Evolutionary conservation across 1,140 invertebrate genomes (phyloP), one percentile per base, ranked within the genome.

Genomic region (Zaprionus camerounensis): DNA sequence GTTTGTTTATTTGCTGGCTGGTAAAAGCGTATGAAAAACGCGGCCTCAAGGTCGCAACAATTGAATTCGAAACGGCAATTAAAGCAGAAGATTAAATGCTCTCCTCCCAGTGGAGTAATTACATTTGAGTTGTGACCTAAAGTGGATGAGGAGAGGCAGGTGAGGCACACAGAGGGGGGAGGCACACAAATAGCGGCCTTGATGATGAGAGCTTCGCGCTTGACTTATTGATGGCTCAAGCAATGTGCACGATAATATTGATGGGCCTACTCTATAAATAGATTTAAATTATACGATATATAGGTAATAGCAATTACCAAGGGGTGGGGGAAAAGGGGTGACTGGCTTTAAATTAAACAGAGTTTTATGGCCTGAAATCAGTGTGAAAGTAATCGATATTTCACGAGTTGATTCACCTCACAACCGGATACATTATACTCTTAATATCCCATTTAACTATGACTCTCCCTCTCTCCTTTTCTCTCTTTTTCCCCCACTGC

Each of bases 51-150:
- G 73, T 76, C 68, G 56, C 38, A 46, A 57, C 70, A 72, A 76
- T 76, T 76, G 74, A 76, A 72, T 76, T 67, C 56, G 63, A 72
- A 76, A 72, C 74, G 70, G 62, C 49, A 72, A 72, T 72, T 72
- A 72, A 67, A 67, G 28, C 63, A 15, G 22, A 49, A 55, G 51
- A 72, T 57, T 71, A 76, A 72, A 76, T 71, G 22, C 62, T 17
- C 59, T 44, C 1, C 53, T 31, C 55, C 24, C 11, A 17, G 34
- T 15, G 53, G 20, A 31, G 57, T 65, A 71, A 66, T 71, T 76
- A 58, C 68, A 41, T 26, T 53, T 53, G 15, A 61, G 28, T 20
- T 69, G 71, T 17, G 38, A 58, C 41, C 31, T 34, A 3, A 34
- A 34, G 9, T 34, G 31, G 9, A 34, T 34, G 31, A 28, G 61